Base-by-base conservation (phyloP, 92 coral and sea anemone genomes). In the Siderastrea siderea region DNA sequence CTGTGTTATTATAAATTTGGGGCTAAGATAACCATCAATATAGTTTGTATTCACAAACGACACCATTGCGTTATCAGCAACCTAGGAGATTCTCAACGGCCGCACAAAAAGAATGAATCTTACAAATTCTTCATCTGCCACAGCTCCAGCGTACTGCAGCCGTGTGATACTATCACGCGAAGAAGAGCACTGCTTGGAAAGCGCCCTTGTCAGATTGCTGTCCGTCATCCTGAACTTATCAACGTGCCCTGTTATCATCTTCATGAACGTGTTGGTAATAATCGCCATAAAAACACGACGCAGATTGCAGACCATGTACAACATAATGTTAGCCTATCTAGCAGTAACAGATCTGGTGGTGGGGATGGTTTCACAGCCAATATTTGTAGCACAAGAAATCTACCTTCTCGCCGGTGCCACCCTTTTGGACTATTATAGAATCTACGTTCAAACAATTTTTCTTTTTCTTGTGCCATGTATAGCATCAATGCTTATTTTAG, bases 211-310 rank as follows among this genome's bases (percentile, higher is more conserved):
- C 57, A 52, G 6, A 52, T 5, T 52, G 57, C 5, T 52, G 57
- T 5, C 74, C 17, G 7, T 45, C 50, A 14, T 50, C 59, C 4
- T 74, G 5, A 17, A 19, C 60, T n/a, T 26, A 43, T 5, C 49
- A 15, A 51, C 78, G 19, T 74, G 78, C 16, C 78, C 78, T 74
- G 5, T 51, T 3, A 10, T 26, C 44, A 53, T 50, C 46, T 14
- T 74, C 10, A 14, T 74, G 68, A 77, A 76, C 67, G 48, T 51
- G 7, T 44, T 76, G 1, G 68, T 76, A 10, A 76, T 76, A 17
- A 0, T 76, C 62, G 80, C 67, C 59, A 17, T 76, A 16, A 76
- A 57, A 57, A 76, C 50, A 57, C 38, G 44, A 76, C 65, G 51
- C 3, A 59, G 65, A 8, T 49, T 76, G 10, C 80, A 76, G 62